Evolutionary conservation across 2,888 invertebrate species (phyloP).

Genomic region (Sinhomidia bicolor): DNA sequence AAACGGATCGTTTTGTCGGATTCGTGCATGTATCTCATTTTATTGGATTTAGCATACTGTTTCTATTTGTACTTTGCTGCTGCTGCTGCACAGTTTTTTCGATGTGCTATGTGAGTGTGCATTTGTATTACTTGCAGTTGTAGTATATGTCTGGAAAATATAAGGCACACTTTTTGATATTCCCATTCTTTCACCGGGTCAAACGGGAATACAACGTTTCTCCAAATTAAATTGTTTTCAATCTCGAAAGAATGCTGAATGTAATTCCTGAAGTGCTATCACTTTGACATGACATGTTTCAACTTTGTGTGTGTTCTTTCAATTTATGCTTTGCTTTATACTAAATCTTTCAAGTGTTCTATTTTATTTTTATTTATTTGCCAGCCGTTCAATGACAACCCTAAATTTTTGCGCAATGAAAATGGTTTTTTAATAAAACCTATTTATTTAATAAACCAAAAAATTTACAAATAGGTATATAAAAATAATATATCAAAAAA

Average conservation of each 20-base stretch:
- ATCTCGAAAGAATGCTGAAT: background rate
- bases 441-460: no score
- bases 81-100: background rate
- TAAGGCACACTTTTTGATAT: background rate
- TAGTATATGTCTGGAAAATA: background rate
- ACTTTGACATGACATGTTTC: background rate
- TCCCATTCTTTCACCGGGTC: background rate
- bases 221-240: conserved; percentile 6
- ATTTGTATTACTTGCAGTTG: background rate
- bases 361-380: no score
- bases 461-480: no score
- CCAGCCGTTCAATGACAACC: no score
- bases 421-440: no score
- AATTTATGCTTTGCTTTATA: background rate
- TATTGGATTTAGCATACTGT: conserved; percentile 25
- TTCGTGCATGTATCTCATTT: conserved; percentile 49
- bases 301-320: background rate
- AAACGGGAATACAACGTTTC: background rate
- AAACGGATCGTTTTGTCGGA: conserved; percentile 45
- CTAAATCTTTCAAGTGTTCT: background rate
- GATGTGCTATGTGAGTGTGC: background rate
- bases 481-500: no score
- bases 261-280: background rate
- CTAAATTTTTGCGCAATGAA: no score
- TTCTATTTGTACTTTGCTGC: background rate